These are phyloP conservation scores for Plagodis pulveraria DNA, from an alignment of 2,888 invertebrate species.

Conservation along the genomic window DNA sequence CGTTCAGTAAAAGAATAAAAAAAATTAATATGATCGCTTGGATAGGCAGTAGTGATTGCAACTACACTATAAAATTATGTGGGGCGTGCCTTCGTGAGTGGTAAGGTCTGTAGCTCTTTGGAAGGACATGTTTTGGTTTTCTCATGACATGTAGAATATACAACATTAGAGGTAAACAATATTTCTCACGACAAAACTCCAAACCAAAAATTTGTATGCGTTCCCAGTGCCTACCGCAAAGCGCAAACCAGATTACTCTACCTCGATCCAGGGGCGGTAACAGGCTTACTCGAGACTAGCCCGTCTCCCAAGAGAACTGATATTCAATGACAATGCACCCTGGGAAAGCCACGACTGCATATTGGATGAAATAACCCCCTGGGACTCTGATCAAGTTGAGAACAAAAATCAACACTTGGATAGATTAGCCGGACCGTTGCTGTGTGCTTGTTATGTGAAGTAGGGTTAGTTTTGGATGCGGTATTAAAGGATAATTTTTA, in stretches of 20 bases:
- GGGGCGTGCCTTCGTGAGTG: too few relatives aligned
- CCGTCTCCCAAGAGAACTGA: slow-evolving; percentile 36
- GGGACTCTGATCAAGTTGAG: slow-evolving; percentile 54
- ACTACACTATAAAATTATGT: too few relatives aligned
- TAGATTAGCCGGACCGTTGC: neutral
- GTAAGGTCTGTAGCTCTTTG: too few relatives aligned
- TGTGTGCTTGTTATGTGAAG: slow-evolving; percentile 8
- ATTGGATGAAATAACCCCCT: slow-evolving; percentile 26
- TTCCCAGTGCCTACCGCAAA: neutral
- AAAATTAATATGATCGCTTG: too few relatives aligned
- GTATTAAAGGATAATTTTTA: slow-evolving; percentile 13
- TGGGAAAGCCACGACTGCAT: slow-evolving; percentile 59
- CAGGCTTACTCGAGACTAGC: slow-evolving; percentile 15
- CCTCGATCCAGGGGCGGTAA: slow-evolving; percentile 20
- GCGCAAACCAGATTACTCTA: slow-evolving; percentile 18
- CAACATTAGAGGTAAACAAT: too few relatives aligned
- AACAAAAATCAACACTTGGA: slow-evolving; percentile 80
- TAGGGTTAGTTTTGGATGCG: slow-evolving; percentile 43
- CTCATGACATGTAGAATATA: too few relatives aligned
- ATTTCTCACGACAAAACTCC: too few relatives aligned
- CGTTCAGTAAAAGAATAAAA: too few relatives aligned
- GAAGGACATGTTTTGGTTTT: too few relatives aligned
- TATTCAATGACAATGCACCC: slow-evolving; percentile 40
- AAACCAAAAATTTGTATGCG: slow-evolving; percentile 11
- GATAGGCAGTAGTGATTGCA: too few relatives aligned